Evolutionary conservation across 2,797 vertebrate species (phyloP).

Genomic region (Galaxias olidus): DNA sequence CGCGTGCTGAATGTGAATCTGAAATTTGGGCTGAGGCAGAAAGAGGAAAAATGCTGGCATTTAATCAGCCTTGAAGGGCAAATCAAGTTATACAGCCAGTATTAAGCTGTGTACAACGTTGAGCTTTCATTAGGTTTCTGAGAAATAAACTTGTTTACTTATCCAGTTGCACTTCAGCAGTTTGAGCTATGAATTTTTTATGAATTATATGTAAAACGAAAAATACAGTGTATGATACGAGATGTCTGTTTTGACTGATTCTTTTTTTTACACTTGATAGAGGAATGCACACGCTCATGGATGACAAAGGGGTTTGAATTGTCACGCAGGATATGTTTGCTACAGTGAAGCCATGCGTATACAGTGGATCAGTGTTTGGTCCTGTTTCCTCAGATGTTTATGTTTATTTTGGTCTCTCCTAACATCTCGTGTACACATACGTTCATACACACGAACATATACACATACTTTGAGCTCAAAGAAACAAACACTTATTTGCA

Average conservation of each 20-base stretch:
- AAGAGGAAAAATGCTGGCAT: background rate
- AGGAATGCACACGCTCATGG: background rate
- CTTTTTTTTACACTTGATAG: background rate
- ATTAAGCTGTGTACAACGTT: too few species aligned
- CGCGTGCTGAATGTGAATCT: constrained; percentile 4
- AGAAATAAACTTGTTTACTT: too few species aligned
- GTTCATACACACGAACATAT: background rate
- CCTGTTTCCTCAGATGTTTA: constrained; percentile 1
- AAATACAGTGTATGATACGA: too few species aligned
- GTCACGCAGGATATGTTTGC: background rate
- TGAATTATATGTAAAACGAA: too few species aligned
- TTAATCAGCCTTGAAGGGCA: constrained; percentile 27
- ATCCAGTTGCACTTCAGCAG: too few species aligned
- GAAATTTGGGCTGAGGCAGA: constrained; percentile 15
- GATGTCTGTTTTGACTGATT: too few species aligned
- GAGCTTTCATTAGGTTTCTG: too few species aligned
- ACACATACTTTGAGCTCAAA: background rate
- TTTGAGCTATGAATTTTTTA: too few species aligned
- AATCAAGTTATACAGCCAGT: too few species aligned
- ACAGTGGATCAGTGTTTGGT: background rate
- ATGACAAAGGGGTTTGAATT: background rate
- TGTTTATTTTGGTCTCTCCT: constrained; percentile 4
- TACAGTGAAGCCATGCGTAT: background rate
- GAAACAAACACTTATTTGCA: constrained; percentile 5
- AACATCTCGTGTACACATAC: background rate